Conservation (phyloP, 2,888 invertebrate species). For the Heliconius cydno region DNA sequence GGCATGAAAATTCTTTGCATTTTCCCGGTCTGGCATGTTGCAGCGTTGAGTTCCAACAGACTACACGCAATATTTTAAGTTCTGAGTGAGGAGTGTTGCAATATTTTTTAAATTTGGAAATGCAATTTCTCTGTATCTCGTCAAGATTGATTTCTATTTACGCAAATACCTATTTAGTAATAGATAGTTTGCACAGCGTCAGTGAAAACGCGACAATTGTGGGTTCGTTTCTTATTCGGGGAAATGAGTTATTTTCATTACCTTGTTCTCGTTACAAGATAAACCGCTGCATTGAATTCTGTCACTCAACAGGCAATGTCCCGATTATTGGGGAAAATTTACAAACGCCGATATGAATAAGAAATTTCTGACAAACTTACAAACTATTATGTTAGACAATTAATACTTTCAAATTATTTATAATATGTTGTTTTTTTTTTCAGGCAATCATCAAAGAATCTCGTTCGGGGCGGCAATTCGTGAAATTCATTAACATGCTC, state of each 20-base stretch:
- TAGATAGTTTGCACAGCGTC: too few species aligned
- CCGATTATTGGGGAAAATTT: too few species aligned
- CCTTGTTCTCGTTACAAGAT: not conserved
- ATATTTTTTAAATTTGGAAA: too few species aligned
- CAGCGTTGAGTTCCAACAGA: not conserved
- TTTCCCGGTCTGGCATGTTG: too few species aligned
- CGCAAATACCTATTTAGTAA: too few species aligned
- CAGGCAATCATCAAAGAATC: slow-evolving; percentile 95
- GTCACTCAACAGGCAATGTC: too few species aligned
- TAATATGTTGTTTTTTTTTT: slow-evolving; percentile 27
- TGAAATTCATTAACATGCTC: slow-evolving; percentile 98
- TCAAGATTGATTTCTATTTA: too few species aligned
- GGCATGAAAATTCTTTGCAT: not conserved
- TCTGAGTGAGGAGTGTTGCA: too few species aligned
- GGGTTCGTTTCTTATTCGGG: too few species aligned
- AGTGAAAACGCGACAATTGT: too few species aligned
- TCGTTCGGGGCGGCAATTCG: slow-evolving; percentile 94
- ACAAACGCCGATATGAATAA: too few species aligned
- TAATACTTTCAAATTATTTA: not conserved
- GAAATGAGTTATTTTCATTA: not conserved
- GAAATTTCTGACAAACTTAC: not conserved
- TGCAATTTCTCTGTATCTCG: too few species aligned
- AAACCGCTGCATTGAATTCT: not conserved
- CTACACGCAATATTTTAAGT: not conserved
- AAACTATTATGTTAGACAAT: not conserved